phyloP scores from a whole-genome alignment of 2,888 invertebrate species.

The Lordiphosa andalusiaca region DNA sequence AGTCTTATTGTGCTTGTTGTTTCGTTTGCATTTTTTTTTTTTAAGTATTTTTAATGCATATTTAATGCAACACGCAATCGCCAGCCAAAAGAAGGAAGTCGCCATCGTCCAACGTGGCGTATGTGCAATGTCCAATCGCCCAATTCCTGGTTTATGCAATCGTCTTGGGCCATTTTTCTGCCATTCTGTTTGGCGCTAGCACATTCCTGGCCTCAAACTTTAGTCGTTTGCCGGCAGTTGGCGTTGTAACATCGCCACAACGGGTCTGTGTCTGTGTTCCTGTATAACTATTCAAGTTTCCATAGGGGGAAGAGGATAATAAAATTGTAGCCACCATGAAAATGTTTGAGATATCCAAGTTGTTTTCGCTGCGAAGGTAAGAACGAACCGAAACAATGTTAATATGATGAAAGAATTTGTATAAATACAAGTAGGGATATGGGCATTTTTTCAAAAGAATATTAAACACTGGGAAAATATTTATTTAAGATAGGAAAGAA shows the following conservation, averaged over 20 bases:
- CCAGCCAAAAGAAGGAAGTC: constrained; percentile 20
- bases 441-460: not conserved
- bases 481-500: too few species aligned
- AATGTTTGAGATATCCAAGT: constrained; percentile 78
- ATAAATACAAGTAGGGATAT: too few species aligned
- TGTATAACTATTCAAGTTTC: constrained; percentile 4
- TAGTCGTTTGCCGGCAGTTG: constrained; percentile 62
- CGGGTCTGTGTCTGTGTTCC: constrained; percentile 14
- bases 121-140: constrained; percentile 55
- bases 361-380: constrained; percentile 77
- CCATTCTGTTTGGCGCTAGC: constrained; percentile 22
- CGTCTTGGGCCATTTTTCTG: constrained; percentile 31
- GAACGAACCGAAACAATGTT: constrained; percentile 13
- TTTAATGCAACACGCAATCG: constrained; percentile 66
- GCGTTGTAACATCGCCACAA: constrained; percentile 47
- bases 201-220: constrained; percentile 29
- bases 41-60: constrained; percentile 58
- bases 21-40: constrained; percentile 53
- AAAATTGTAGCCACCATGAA: constrained; percentile 50
- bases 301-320: constrained; percentile 24
- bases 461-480: not conserved
- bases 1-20: constrained; percentile 40
- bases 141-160: constrained; percentile 35
- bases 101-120: constrained; percentile 54
- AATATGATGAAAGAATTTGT: too few species aligned